Percentiles rank a stretch among this genome's conserved stretches.
These are phyloP conservation scores for Strigops habroptila DNA, from an alignment of 2,113 vertebrate species.

Conservation along the genomic window DNA sequence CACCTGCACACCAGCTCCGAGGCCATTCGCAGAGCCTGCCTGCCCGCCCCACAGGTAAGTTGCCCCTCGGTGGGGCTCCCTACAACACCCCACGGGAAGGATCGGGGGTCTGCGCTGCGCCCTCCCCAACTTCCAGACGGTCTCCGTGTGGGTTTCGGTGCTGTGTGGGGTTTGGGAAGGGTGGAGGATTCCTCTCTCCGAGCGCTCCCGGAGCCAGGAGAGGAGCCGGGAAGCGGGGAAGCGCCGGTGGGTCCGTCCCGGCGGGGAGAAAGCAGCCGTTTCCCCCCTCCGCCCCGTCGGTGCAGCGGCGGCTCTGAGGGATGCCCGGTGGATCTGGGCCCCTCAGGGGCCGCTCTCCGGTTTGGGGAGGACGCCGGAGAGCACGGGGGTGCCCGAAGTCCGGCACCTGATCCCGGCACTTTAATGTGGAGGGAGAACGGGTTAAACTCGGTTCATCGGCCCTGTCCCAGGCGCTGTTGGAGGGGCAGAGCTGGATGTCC, in stretches of 20 bases:
- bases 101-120: not conserved
- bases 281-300: not conserved
- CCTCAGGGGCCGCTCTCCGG: fast-evolving
- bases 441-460: not conserved
- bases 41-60: slow-evolving; percentile 87
- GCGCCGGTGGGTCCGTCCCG: not conserved
- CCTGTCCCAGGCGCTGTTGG: not conserved
- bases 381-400: too few relatives aligned
- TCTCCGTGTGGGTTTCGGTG: too few relatives aligned
- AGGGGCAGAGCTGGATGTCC: not conserved
- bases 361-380: not conserved
- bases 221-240: not conserved
- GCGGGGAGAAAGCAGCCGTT: not conserved
- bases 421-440: fast-evolving
- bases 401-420: fast-evolving
- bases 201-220: not conserved
- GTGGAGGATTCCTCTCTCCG: not conserved
- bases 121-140: not conserved
- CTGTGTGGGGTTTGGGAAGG: not conserved
- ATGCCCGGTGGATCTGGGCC: not conserved
- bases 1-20: slow-evolving; percentile 89
- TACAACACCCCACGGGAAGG: not conserved
- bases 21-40: slow-evolving; percentile 87
- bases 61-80: not conserved
- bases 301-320: not conserved